phyloP scores from a whole-genome alignment of 2,888 invertebrate genomes.

The Plagiodera versicolora region DNA sequence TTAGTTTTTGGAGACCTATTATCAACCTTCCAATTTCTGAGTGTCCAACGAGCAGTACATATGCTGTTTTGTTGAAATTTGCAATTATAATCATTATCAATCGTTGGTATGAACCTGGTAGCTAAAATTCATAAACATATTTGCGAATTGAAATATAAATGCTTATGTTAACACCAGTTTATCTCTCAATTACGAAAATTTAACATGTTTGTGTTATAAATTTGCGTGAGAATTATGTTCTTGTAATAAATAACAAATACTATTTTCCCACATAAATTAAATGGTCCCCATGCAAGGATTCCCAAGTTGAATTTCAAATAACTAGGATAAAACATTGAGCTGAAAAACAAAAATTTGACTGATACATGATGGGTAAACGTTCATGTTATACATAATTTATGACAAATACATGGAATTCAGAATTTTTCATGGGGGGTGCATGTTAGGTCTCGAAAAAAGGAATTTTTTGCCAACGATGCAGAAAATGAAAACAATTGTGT shows the following conservation, averaged over 20 bases:
- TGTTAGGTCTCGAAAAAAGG: too few species aligned
- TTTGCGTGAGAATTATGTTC: conserved; percentile 5
- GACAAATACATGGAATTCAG: too few species aligned
- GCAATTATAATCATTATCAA: conserved; percentile 45
- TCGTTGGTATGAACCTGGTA: conserved; percentile 44
- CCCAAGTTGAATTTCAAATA: too few species aligned
- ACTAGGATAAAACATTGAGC: too few species aligned
- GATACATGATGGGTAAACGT: too few species aligned
- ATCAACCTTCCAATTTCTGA: conserved; percentile 46
- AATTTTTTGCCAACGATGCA: too few species aligned
- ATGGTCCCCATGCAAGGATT: too few species aligned
- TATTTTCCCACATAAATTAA: background rate
- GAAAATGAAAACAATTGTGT: too few species aligned
- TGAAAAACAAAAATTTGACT: too few species aligned
- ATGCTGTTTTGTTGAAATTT: conserved; percentile 42
- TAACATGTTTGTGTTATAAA: background rate
- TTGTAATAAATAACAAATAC: background rate
- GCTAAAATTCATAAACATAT: conserved; percentile 36
- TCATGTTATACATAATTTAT: too few species aligned
- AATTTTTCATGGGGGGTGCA: too few species aligned
- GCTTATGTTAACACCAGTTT: background rate
- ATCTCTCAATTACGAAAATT: background rate
- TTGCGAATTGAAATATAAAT: too few species aligned
- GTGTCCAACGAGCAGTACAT: conserved; percentile 44
- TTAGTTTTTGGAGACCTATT: conserved; percentile 40